Percentiles rank a stretch among this genome's conserved stretches.
phyloP scores from a whole-genome alignment of 2,888 invertebrate species.

The Amphipyra tragopoginis region DNA sequence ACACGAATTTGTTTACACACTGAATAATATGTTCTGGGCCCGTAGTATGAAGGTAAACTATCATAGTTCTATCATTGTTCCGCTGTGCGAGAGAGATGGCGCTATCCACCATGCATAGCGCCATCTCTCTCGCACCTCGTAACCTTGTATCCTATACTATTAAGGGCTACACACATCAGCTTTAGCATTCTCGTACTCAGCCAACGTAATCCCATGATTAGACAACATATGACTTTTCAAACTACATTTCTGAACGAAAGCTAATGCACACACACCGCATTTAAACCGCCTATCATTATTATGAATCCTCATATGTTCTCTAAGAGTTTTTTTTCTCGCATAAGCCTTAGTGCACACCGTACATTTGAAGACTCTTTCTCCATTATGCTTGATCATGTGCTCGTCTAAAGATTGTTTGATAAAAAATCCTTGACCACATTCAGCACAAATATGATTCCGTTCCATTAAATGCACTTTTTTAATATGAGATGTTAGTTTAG shows the following conservation, averaged over 20 bases:
- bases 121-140: too few relatives aligned
- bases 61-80: too few relatives aligned
- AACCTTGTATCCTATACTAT: too few relatives aligned
- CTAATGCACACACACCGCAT: constrained; percentile 76
- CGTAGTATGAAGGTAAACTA: too few relatives aligned
- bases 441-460: constrained; percentile 79
- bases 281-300: constrained; percentile 83
- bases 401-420: constrained; percentile 82
- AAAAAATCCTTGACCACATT: constrained; percentile 83
- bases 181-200: constrained; percentile 72
- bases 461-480: constrained; percentile 85
- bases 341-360: constrained; percentile 80
- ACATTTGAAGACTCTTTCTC: constrained; percentile 80
- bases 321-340: constrained; percentile 81
- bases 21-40: too few relatives aligned
- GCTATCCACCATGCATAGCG: too few relatives aligned
- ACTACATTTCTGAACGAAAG: constrained; percentile 84
- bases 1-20: too few relatives aligned
- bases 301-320: constrained; percentile 85
- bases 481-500: constrained; percentile 81
- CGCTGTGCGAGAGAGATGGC: too few relatives aligned
- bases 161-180: constrained; percentile 37
- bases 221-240: constrained; percentile 84
- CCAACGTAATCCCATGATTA: constrained; percentile 78
- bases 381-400: constrained; percentile 84